These are phyloP conservation scores for Siniperca undulata DNA, from an alignment of 2,797 vertebrate genomes.

Conservation along the genomic window DNA sequence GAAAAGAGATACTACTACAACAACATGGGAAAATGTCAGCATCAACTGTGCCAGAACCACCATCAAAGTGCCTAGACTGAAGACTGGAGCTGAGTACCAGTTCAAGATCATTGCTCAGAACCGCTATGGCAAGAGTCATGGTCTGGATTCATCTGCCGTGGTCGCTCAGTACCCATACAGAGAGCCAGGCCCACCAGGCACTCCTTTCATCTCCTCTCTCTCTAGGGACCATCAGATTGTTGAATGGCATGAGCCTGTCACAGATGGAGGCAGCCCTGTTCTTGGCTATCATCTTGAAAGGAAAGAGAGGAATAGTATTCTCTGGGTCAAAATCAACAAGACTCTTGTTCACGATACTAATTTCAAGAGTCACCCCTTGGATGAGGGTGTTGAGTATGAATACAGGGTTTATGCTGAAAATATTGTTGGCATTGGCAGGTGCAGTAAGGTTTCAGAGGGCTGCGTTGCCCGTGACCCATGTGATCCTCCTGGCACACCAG, in stretches of 20 bases:
- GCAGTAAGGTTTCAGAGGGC: conserved; percentile 97
- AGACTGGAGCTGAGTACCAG: conserved; percentile 97
- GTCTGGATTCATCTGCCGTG: conserved; percentile 91
- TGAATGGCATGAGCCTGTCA: conserved; percentile 97
- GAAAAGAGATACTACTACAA: conserved; percentile 96
- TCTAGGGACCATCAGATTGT: conserved; percentile 95
- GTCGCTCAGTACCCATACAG: conserved; percentile 97
- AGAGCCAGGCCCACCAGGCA: conserved; percentile 97
- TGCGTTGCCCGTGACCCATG: conserved; percentile 96
- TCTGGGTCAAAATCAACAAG: conserved; percentile 98
- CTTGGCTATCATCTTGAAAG: conserved; percentile 98
- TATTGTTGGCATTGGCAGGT: conserved; percentile 95
- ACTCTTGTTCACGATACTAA: conserved; percentile 92
- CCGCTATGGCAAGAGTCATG: conserved; percentile 96
- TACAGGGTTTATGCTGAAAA: conserved; percentile 98
- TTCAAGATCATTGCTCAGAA: conserved; percentile 99
- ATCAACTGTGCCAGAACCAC: conserved; percentile 93
- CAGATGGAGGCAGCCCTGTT: conserved; percentile 94
- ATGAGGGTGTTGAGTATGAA: conserved; percentile 97
- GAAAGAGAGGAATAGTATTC: conserved; percentile 98
- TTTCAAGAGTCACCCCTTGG: conserved; percentile 94
- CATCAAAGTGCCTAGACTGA: conserved; percentile 93
- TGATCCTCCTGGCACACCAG: conserved; percentile 95
- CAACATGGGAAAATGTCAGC: conserved; percentile 94
- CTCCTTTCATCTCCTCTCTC: conserved; percentile 91